Conservation (phyloP, 2,113 vertebrate genomes). For the Pelecanoides urinatrix region DNA sequence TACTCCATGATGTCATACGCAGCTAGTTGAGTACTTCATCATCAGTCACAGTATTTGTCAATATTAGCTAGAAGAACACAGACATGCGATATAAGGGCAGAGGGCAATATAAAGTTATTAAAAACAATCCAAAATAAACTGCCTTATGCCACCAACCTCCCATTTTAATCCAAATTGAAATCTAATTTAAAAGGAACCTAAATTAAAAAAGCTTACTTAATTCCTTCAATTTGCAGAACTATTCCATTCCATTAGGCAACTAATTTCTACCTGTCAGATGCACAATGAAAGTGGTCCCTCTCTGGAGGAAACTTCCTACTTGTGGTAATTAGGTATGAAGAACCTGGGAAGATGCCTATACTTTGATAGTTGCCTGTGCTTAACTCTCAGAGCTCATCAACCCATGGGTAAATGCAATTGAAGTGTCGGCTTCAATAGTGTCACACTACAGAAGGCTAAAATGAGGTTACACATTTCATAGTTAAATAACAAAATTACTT, state of each 20-base stretch:
- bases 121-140: slow-evolving; percentile 63
- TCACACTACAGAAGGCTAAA: slow-evolving; percentile 18
- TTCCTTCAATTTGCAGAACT: slow-evolving; percentile 84
- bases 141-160: slow-evolving; percentile 61
- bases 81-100: background rate
- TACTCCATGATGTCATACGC: background rate
- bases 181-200: slow-evolving; percentile 76
- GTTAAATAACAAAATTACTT: slow-evolving; percentile 69
- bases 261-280: slow-evolving; percentile 89
- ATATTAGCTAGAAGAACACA: background rate
- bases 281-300: slow-evolving; percentile 75
- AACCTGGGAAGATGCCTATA: slow-evolving; percentile 27
- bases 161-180: slow-evolving; percentile 82
- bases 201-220: slow-evolving; percentile 78
- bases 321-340: slow-evolving; percentile 80
- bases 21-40: background rate
- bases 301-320: slow-evolving; percentile 73
- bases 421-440: slow-evolving; percentile 56
- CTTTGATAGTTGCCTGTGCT: slow-evolving; percentile 38
- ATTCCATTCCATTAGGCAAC: slow-evolving; percentile 87
- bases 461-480: slow-evolving; percentile 57
- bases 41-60: background rate
- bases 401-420: slow-evolving; percentile 45
- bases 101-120: slow-evolving; percentile 26
- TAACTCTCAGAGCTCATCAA: slow-evolving; percentile 46